phyloP scores from a whole-genome alignment of 2,888 invertebrate genomes.

The Hyles lineata region DNA sequence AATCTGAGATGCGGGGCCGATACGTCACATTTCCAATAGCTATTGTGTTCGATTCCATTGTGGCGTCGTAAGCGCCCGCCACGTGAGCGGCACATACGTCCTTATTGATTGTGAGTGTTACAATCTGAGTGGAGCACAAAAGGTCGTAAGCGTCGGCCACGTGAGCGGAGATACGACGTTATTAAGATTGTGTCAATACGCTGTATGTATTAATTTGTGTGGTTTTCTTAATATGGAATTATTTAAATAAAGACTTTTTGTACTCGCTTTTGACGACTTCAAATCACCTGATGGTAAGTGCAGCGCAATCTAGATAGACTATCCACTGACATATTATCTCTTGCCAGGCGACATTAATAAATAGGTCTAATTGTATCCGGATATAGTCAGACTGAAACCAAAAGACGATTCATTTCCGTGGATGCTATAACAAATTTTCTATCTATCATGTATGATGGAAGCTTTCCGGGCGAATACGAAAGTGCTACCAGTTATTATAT shows the following conservation, averaged over 20 bases:
- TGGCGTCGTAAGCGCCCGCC: conserved; percentile 17
- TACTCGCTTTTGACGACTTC: no score
- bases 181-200: not conserved
- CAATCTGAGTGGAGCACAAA: not conserved
- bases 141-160: not conserved
- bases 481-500: no score
- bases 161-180: not conserved
- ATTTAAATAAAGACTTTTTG: not conserved
- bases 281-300: no score
- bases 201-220: not conserved
- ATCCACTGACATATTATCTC: no score
- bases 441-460: no score
- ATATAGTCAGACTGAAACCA: no score
- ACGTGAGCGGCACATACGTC: conserved; percentile 16
- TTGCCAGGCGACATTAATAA: no score
- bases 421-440: no score
- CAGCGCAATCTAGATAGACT: no score
- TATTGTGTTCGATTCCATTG: conserved; percentile 63
- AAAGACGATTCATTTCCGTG: no score
- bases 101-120: conserved; percentile 11
- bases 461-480: no score
- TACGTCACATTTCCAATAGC: conserved; percentile 79
- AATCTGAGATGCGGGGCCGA: conserved; percentile 75
- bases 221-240: not conserved
- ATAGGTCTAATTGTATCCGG: no score